Conservation (phyloP, 2,113 vertebrate species). For the Paratilapia polleni region DNA sequence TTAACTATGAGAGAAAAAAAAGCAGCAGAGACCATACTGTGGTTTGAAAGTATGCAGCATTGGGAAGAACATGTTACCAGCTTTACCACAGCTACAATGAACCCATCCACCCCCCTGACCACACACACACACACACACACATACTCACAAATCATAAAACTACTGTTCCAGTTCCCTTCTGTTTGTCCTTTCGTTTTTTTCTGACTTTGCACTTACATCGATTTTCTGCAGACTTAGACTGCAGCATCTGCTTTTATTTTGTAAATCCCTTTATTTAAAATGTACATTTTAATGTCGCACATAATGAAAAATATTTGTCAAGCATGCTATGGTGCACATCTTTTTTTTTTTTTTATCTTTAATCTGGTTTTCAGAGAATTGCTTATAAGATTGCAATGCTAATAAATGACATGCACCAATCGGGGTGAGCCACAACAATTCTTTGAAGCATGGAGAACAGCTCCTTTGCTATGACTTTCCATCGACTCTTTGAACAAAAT, state of each 20-base stretch:
- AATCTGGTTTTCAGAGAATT: not conserved
- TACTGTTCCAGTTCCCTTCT: not conserved
- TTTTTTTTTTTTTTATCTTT: no score
- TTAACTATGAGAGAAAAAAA: not conserved
- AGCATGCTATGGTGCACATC: not conserved
- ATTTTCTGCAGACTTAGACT: not conserved
- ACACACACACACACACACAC: not conserved
- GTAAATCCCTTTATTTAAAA: not conserved
- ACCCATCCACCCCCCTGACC: conserved; percentile 2
- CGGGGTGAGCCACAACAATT: not conserved
- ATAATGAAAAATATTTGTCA: not conserved
- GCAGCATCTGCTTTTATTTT: not conserved
- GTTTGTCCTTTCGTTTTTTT: not conserved
- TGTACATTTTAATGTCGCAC: not conserved
- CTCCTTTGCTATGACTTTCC: not conserved
- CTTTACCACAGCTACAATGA: conserved; percentile 1
- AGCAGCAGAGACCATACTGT: conserved; percentile 8
- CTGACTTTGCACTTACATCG: not conserved
- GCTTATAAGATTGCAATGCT: not conserved
- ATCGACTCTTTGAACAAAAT: not conserved
- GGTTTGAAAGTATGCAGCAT: conserved; percentile 21
- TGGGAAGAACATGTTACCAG: not conserved
- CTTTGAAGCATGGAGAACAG: not conserved
- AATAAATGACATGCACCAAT: not conserved
- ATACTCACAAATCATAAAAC: not conserved